Base-by-base conservation (phyloP, 2,888 invertebrate species). In the Drosophila incognita region DNA sequence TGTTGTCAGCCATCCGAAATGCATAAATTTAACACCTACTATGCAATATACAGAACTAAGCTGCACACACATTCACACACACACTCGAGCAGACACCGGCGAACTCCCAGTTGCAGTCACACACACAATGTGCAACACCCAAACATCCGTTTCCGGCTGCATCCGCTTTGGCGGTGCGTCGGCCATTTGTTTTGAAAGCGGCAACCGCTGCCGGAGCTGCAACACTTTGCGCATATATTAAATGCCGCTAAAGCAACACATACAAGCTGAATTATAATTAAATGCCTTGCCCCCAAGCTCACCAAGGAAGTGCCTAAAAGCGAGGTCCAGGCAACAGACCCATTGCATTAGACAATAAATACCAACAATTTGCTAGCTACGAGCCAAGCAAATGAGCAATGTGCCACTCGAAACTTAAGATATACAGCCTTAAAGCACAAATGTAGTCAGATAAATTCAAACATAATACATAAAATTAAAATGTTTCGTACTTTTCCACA, bases 21-120 rank as follows among this genome's bases (percentile, higher is more conserved):
- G 89, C 87, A 87, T 87, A 87, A 87, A 87, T 87, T 87, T 87
- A 89, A 89, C 87, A 87, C 87, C 89, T 87, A 83, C 79, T 81
- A 77, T 82, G 87, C 83, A 82, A 83, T 81, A 73, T 76, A 70
- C 56, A 67, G 51, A 79, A 79, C 84, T 83, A 79, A 83, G 53
- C 71, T 35, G 15, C 48, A 53, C 61, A 52, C 66, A 71, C 53
- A 40, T 52, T 63, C 64, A 58, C 58, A 62, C 65, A 57, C 68
- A 53, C 68, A 54, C 33, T 59, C 67, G 49, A 58, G 33, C 52
- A 51, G 24, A 48, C 71, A 58, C 53, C 29, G 35, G 35, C 53
- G n/a, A 8, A 13, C 40, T 57, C 67, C 56, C 40, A 46, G 59
- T 60, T 35, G 53, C 64, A 64, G 69, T 63, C 27, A 46, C 54